Conservation (phyloP, 2,797 vertebrate species). For the Fistularia tabacaria region DNA sequence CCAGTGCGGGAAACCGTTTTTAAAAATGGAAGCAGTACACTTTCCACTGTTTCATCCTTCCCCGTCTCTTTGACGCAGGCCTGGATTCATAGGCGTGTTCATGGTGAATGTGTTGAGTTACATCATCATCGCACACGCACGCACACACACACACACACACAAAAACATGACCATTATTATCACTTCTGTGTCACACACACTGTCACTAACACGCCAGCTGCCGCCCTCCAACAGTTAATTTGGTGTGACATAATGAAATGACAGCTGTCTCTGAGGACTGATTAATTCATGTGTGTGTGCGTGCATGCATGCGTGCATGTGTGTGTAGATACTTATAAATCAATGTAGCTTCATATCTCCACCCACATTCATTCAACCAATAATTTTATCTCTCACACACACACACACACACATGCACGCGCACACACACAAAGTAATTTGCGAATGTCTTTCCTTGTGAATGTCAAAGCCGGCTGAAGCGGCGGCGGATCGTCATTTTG, state of each 20-base stretch:
- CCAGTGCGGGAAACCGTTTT: too few species aligned
- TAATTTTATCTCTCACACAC: neutral
- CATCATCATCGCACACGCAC: constrained; percentile 17
- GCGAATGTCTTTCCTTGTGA: constrained; percentile 25
- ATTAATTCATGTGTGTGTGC: neutral
- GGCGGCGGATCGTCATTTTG: constrained; percentile 8
- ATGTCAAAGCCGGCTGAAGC: constrained; percentile 19
- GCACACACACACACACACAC: constrained; percentile 2
- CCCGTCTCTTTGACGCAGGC: neutral
- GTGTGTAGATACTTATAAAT: neutral
- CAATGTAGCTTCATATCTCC: too few species aligned
- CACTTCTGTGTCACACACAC: constrained; percentile 13
- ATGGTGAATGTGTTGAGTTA: constrained; percentile 8
- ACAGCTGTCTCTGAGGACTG: constrained; percentile 16
- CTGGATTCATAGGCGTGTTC: neutral
- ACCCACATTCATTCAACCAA: too few species aligned
- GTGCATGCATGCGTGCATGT: too few species aligned
- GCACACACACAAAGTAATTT: constrained; percentile 2
- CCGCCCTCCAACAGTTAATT: constrained; percentile 9
- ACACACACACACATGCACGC: constrained; percentile 12
- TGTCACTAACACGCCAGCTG: constrained; percentile 16
- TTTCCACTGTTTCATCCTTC: too few species aligned
- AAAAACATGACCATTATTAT: constrained; percentile 9
- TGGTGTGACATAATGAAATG: constrained; percentile 9
- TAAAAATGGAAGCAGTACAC: too few species aligned